Base-by-base conservation (phyloP, 2,113 vertebrate species). In the Falco punctatus region DNA sequence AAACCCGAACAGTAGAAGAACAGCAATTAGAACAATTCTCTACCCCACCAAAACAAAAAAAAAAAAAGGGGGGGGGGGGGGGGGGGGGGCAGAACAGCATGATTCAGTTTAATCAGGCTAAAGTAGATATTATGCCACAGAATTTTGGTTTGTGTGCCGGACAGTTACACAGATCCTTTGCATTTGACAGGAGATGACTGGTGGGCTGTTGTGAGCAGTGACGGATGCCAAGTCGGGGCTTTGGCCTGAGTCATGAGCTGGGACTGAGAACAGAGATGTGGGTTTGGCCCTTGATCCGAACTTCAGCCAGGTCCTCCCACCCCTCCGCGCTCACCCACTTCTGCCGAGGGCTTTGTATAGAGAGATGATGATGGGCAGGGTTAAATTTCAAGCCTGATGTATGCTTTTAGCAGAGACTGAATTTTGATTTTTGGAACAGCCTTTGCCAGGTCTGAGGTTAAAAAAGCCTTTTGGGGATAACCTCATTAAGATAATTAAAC, bases 401-500 rank as follows among this genome's bases (percentile, higher is more conserved):
- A 49, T 33, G 42, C 77, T 74, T 92, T 77, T 58, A 71, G 75
- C 46, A 65, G 40, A 84, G 62, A 38, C 30, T 67, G 93, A 67
- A 57, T 94, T 94, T 69, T 65, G 12, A 11, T 9, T 20, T 84
- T 90, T 77, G 58, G 64, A 94, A 30, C 48, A 85, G 32, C 69
- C 88, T 94, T 90, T 91, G 93, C 69, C 61, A 88, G 77, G 59
- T 86, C 88, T 93, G 91, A 95, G 91, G 88, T 94, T 95, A 85
- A 59, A 81, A 93, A 95, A 93, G 83, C 85, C 94, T 94, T 94
- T 95, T 65, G 83, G 94, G 90, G 75, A 92, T 97, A 96, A 94
- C 80, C 88, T 97, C 71, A 95, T 97, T 97, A 97, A 88, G 92
- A 96, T 96, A 96, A 97, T 97, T 95, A 96, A 97, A 96, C 94